phyloP scores from a whole-genome alignment of 2,797 vertebrate genomes.

The Schizopygopsis pylzovi region DNA sequence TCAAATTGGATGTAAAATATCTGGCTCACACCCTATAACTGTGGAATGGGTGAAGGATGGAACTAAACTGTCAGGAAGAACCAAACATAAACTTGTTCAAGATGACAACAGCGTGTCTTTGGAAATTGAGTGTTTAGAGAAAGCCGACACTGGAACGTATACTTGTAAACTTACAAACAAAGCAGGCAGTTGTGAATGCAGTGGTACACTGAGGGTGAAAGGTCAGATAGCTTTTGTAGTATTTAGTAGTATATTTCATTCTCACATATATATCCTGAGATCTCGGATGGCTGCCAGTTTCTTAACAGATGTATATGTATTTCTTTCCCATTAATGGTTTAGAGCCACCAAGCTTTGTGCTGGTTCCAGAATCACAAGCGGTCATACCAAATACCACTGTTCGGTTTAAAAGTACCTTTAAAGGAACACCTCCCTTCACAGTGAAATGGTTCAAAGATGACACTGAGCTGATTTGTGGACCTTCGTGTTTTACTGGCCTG shows the following conservation, averaged over 20 bases:
- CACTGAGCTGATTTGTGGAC: constrained; percentile 89
- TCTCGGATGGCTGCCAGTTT: constrained; percentile 31
- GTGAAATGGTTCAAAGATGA: constrained; percentile 98
- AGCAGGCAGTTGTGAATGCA: constrained; percentile 90
- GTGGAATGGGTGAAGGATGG: constrained; percentile 96
- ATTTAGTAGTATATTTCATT: not conserved
- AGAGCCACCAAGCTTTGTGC: constrained; percentile 96
- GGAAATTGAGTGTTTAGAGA: constrained; percentile 88
- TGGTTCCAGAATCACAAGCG: constrained; percentile 85
- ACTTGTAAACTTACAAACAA: constrained; percentile 90
- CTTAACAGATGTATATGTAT: constrained; percentile 54
- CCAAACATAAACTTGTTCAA: constrained; percentile 90
- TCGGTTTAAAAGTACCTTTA: constrained; percentile 90
- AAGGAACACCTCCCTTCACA: constrained; percentile 93
- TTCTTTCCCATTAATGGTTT: constrained; percentile 59
- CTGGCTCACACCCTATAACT: constrained; percentile 91
- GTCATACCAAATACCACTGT: constrained; percentile 89
- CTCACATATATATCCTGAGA: not conserved
- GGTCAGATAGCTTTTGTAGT: constrained; percentile 69
- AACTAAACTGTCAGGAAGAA: constrained; percentile 85
- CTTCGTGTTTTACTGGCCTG: constrained; percentile 89
- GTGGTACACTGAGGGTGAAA: constrained; percentile 80
- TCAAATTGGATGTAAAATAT: constrained; percentile 92
- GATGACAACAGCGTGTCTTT: constrained; percentile 89
- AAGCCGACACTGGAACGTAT: constrained; percentile 89